Base-by-base conservation (phyloP, 1,140 invertebrate genomes). In the Drosophila suzukii region DNA sequence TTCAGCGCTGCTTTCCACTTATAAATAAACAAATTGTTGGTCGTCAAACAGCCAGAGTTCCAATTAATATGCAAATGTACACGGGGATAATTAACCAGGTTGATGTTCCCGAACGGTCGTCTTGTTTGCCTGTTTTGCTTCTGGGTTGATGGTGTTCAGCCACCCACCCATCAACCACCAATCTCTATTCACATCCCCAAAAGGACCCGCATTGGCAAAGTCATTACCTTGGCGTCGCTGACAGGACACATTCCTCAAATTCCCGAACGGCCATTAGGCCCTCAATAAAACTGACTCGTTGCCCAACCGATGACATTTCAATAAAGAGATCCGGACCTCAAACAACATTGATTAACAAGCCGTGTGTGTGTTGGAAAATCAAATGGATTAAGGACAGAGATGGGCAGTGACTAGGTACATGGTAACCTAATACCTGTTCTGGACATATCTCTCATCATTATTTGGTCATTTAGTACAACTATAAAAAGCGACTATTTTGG, bases 31-130 rank as follows among this genome's bases (percentile, higher is more conserved):
- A 82, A 70, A 59, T 76, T 73, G 59, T 63, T 82, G 65, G 27
- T 73, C 53, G 61, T 61, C 59, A 76, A 75, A 76, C 74, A 71
- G 53, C 61, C 43, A 30, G 70, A 78, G 68, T 82, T 78, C 41
- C 66, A 78, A 86, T 79, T 82, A 88, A 82, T 76, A 88, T 86
- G 83, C 59, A 82, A 86, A 86, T 75, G 34, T 17, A 44, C 63
- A 39, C 41, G 54, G 12, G 41, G 72, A 57, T 75, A 75, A 75
- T 77, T 77, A 77, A 59, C 43, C 49, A 32, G 34, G 39, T 36
- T 44, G 39, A 34, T 63, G 58, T 41, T 41, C 15, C 54, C 60
- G 27, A 62, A 62, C 38, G 60, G 27, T 39, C 12, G 12, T n/a
- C 12, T 8, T 41, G 15, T 70, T 70, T 34, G 17, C 44, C 24